Percentiles rank a stretch among this genome's conserved stretches.
Conservation (phyloP, 2,888 invertebrate species). For the Metopia argyrocephala region DNA sequence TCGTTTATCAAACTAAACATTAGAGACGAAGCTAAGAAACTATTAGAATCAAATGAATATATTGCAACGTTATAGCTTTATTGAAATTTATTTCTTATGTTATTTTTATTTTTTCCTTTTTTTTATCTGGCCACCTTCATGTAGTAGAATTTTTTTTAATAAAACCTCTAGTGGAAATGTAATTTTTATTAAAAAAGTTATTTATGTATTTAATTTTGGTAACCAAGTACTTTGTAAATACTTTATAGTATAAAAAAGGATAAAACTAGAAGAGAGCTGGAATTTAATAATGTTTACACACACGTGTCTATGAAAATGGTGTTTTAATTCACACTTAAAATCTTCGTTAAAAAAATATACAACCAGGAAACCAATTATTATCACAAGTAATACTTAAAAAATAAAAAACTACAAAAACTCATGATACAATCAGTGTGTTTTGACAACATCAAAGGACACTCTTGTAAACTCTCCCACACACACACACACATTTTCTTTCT, state of each 20-base stretch:
- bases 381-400: slow-evolving; percentile 53
- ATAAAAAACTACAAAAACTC: background rate
- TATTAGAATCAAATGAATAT: too few relatives aligned
- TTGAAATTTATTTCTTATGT: too few relatives aligned
- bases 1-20: too few relatives aligned
- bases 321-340: slow-evolving; percentile 52
- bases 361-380: slow-evolving; percentile 59
- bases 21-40: too few relatives aligned
- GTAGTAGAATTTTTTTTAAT: too few relatives aligned
- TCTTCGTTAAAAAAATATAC: background rate
- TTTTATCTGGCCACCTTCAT: too few relatives aligned
- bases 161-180: too few relatives aligned
- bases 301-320: slow-evolving; percentile 57
- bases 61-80: too few relatives aligned
- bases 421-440: slow-evolving; percentile 38
- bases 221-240: slow-evolving; percentile 15
- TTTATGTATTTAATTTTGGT: slow-evolving; percentile 14
- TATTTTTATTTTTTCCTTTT: too few relatives aligned
- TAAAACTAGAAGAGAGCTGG: background rate
- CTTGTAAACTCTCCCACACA: background rate
- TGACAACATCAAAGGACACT: slow-evolving; percentile 54
- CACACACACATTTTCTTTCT: background rate
- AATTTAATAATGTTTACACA: slow-evolving; percentile 47
- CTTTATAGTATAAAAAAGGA: background rate
- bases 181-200: slow-evolving; percentile 1